Percentiles rank a stretch among this genome's conserved stretches.
These are phyloP conservation scores for Meles meles DNA, from an alignment of 2,113 vertebrate species.

Conservation along the genomic window DNA sequence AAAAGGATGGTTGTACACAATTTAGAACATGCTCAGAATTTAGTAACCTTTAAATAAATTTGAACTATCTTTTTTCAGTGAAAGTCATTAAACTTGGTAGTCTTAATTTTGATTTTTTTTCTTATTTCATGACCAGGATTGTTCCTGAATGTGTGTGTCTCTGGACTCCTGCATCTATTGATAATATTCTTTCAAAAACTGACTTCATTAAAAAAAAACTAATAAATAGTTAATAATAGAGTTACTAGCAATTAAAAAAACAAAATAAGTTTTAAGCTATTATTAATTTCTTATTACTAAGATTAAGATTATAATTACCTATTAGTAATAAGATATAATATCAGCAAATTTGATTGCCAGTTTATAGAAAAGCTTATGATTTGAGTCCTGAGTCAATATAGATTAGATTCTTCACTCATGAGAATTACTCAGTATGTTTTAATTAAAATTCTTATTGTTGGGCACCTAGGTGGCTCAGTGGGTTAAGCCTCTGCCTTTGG, in stretches of 20 bases:
- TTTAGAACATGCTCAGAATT: background rate
- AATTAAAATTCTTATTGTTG: constrained; percentile 12
- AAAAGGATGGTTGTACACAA: background rate
- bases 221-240: background rate
- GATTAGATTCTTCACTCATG: background rate
- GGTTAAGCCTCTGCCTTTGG: too few relatives aligned
- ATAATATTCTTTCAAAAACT: background rate
- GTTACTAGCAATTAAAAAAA: background rate
- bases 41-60: background rate
- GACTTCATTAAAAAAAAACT: background rate
- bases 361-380: background rate
- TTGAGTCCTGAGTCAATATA: background rate
- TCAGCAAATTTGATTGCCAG: background rate
- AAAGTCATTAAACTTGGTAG: background rate
- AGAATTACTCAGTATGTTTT: background rate
- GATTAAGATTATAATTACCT: background rate
- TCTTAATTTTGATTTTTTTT: background rate
- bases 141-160: background rate
- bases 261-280: background rate
- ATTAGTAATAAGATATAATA: background rate
- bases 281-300: background rate
- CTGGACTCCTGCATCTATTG: background rate
- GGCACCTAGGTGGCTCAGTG: too few relatives aligned
- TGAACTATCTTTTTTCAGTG: background rate
- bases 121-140: background rate